Evolutionary conservation across 2,797 vertebrate genomes (phyloP).

Genomic region (Alauda arvensis): DNA sequence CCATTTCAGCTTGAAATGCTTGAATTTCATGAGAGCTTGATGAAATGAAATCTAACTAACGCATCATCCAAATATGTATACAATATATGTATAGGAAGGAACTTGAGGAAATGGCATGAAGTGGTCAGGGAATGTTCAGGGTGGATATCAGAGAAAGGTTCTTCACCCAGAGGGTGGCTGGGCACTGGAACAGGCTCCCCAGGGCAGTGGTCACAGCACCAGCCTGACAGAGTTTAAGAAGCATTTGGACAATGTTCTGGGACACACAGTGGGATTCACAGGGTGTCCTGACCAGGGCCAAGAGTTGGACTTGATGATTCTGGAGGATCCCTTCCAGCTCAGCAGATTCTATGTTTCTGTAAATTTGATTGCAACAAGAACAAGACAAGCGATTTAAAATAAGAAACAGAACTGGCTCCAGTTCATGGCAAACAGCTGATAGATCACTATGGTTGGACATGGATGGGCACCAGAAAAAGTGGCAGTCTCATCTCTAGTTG

Average conservation of each 20-base stretch:
- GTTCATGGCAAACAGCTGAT: not conserved
- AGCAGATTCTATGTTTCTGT: not conserved
- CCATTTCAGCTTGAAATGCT: not conserved
- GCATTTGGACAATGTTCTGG: not conserved
- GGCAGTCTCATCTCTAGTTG: not conserved
- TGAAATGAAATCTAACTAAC: not conserved
- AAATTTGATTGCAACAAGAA: not conserved
- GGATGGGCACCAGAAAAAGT: not conserved
- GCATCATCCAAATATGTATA: not conserved
- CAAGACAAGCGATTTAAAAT: not conserved
- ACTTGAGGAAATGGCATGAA: not conserved
- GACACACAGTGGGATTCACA: not conserved
- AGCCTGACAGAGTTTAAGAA: not conserved
- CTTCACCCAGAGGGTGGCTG: rapidly evolving
- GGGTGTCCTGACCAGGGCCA: not conserved
- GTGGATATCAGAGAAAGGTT: not conserved
- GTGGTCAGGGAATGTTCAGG: too few relatives aligned
- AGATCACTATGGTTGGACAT: not conserved
- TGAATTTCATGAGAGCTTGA: not conserved
- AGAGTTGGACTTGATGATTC: not conserved
- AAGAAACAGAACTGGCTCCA: not conserved
- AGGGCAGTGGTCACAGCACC: not conserved
- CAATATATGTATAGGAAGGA: not conserved
- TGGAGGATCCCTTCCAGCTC: not conserved
- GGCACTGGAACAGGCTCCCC: not conserved